A percentile compares a stretch with the other conserved stretches of the same genome.
These are phyloP conservation scores for Xenopus petersii DNA, from an alignment of 2,797 vertebrate species.

Conservation along the genomic window DNA sequence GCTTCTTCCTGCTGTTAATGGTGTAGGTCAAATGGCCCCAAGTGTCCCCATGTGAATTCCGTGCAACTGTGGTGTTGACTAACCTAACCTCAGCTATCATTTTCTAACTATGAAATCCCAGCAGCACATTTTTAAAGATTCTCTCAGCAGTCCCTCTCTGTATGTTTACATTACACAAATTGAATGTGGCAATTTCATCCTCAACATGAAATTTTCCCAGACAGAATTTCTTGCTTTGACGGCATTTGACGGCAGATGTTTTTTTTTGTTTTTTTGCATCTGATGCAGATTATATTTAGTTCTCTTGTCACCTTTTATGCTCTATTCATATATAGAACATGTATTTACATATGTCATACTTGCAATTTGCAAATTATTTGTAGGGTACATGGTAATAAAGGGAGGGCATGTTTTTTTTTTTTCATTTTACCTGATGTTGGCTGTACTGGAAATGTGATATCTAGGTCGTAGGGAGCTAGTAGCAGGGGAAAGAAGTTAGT, in stretches of 20 bases:
- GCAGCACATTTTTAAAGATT: slow-evolving; percentile 26
- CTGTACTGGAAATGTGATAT: too few relatives aligned
- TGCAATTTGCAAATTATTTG: too few relatives aligned
- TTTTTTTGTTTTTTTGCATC: not conserved
- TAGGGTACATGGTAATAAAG: too few relatives aligned
- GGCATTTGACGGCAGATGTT: slow-evolving; percentile 1
- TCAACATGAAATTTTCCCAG: slow-evolving; percentile 33
- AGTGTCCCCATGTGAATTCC: slow-evolving; percentile 32
- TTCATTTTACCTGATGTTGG: too few relatives aligned
- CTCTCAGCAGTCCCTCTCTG: slow-evolving; percentile 15
- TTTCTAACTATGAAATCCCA: slow-evolving; percentile 34
- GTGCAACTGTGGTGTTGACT: slow-evolving; percentile 10
- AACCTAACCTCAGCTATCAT: slow-evolving; percentile 33
- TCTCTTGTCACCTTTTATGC: not conserved
- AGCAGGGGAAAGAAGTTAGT: too few relatives aligned
- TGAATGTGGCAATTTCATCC: slow-evolving; percentile 28
- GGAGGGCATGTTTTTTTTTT: too few relatives aligned
- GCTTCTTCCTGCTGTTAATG: slow-evolving; percentile 6
- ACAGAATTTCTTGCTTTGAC: slow-evolving; percentile 22
- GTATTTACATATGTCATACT: too few relatives aligned
- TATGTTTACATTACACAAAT: slow-evolving; percentile 36
- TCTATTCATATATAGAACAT: too few relatives aligned
- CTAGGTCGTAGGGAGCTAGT: too few relatives aligned
- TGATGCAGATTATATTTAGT: not conserved
- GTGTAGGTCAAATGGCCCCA: slow-evolving; percentile 29